A percentile compares a stretch with the other conserved stretches of the same genome.
phyloP scores from a whole-genome alignment of 2,113 vertebrate species.

The Centrocercus urophasianus region DNA sequence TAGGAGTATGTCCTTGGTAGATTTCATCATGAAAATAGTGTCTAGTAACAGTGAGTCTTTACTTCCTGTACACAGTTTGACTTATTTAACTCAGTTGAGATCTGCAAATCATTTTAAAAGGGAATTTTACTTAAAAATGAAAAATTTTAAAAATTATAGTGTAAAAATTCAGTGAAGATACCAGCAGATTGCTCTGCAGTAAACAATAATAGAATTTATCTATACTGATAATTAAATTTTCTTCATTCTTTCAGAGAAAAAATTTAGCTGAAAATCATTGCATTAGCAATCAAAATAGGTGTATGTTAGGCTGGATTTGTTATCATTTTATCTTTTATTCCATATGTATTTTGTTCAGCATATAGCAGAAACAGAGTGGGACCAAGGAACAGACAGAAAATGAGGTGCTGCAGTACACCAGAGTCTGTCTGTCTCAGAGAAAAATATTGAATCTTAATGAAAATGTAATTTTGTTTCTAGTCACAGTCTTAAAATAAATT shows the following conservation, averaged over 20 bases:
- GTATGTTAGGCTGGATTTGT: background rate
- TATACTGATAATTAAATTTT: background rate
- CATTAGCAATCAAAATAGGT: background rate
- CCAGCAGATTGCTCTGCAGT: background rate
- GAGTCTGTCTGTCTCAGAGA: background rate
- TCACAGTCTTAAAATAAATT: conserved; percentile 58
- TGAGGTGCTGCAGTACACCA: background rate
- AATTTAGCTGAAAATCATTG: background rate
- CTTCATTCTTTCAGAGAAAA: background rate
- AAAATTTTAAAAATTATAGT: background rate
- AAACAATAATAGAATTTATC: background rate
- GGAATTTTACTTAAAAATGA: background rate
- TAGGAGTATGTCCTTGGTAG: background rate
- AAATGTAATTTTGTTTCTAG: conserved; percentile 43
- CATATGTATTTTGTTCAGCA: background rate
- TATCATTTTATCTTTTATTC: conserved; percentile 11
- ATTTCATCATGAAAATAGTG: background rate
- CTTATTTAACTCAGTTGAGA: background rate
- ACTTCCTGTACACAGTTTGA: conserved; percentile 44
- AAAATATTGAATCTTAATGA: conserved; percentile 18
- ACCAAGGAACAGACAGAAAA: background rate
- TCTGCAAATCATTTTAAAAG: conserved; percentile 51
- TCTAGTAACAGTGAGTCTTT: background rate
- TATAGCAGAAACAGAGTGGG: background rate
- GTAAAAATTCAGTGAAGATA: background rate